phyloP scores from a whole-genome alignment of 2,113 vertebrate genomes.

The Sialia sialis region DNA sequence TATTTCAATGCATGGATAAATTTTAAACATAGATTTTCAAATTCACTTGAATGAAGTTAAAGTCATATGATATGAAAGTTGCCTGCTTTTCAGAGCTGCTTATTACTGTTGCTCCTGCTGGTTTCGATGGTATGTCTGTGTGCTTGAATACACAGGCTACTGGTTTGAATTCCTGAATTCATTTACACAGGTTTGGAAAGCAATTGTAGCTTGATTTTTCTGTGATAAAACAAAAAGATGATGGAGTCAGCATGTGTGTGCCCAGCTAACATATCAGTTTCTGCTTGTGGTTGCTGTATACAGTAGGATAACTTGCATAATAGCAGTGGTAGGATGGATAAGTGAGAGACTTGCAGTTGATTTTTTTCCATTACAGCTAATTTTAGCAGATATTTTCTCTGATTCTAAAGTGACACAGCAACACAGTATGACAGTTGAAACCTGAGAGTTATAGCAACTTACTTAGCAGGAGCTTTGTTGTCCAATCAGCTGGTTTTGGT shows the following conservation, averaged over 20 bases:
- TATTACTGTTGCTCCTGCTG: not conserved
- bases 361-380: constrained; percentile 73
- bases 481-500: not conserved
- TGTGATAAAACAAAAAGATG: not conserved
- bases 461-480: not conserved
- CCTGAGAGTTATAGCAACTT: not conserved
- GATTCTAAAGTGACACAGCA: constrained; percentile 27
- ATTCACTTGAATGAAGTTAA: not conserved
- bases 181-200: not conserved
- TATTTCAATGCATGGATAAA: not conserved
- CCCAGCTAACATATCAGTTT: not conserved
- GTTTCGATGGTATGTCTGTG: not conserved
- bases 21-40: not conserved
- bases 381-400: constrained; percentile 66
- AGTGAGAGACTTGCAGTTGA: constrained; percentile 19
- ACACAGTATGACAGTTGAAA: not conserved
- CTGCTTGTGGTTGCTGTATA: constrained; percentile 39
- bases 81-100: not conserved
- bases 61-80: not conserved
- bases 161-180: not conserved
- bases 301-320: constrained; percentile 43
- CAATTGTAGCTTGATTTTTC: not conserved
- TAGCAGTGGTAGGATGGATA: constrained; percentile 7
- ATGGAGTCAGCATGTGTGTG: not conserved
- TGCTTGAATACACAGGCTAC: not conserved